These are phyloP conservation scores for Ceramica pisi DNA, from an alignment of 2,888 invertebrate species.

Conservation along the genomic window DNA sequence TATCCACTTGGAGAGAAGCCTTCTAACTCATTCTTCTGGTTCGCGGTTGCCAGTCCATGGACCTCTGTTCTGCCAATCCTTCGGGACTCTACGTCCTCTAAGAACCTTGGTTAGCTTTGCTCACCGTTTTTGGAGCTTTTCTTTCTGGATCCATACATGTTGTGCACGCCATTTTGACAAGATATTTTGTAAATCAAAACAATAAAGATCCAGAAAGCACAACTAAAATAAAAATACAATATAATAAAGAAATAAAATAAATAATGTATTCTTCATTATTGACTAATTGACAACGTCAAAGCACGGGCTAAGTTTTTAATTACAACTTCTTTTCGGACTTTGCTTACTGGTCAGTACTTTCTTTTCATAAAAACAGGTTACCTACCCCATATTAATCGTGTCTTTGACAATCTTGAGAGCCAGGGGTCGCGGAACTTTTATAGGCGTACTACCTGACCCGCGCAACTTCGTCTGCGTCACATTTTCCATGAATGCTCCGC, in stretches of 20 bases:
- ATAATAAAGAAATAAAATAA: slow-evolving; percentile 32
- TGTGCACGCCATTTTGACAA: slow-evolving; percentile 53
- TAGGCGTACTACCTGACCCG: too few relatives aligned
- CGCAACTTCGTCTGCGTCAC: too few relatives aligned
- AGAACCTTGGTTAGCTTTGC: not conserved
- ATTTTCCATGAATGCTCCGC: too few relatives aligned
- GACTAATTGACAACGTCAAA: slow-evolving; percentile 27
- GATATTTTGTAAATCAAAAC: not conserved
- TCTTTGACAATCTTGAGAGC: too few relatives aligned
- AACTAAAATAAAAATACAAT: slow-evolving; percentile 7
- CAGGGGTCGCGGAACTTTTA: too few relatives aligned
- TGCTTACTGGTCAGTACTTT: not conserved
- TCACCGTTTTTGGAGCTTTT: slow-evolving; percentile 54
- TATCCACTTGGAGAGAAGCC: not conserved
- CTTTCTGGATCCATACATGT: slow-evolving; percentile 45
- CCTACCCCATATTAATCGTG: not conserved
- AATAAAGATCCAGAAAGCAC: slow-evolving; percentile 5
- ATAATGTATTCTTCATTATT: slow-evolving; percentile 27
- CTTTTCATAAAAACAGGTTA: not conserved
- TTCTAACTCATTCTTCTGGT: too few relatives aligned
- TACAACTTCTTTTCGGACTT: not conserved
- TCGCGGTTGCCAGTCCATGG: not conserved
- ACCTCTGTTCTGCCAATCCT: not conserved
- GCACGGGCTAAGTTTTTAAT: not conserved
- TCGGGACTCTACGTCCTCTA: not conserved